Evolutionary conservation across 2,113 vertebrate species (phyloP).

Genomic region (Phyllostomus hastatus): DNA sequence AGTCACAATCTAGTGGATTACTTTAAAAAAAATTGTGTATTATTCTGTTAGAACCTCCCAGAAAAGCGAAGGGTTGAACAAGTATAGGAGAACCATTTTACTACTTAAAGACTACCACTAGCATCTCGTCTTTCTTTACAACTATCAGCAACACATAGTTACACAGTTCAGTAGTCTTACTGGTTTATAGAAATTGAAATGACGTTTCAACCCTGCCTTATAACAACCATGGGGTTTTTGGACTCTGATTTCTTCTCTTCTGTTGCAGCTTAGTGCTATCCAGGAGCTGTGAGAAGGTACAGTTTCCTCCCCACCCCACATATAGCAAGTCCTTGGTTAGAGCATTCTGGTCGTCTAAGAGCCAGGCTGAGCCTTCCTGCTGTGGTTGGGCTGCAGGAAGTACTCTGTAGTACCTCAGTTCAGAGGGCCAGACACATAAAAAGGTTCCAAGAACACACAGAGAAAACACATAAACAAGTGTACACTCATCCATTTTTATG

Average conservation of each 20-base stretch:
- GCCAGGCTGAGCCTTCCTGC: not conserved
- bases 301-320: not conserved
- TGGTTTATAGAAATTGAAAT: not conserved
- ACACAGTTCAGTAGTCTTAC: not conserved
- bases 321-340: not conserved
- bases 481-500: constrained; percentile 36
- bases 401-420: not conserved
- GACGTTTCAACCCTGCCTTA: not conserved
- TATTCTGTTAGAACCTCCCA: not conserved
- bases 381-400: constrained; percentile 3
- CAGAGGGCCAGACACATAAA: not conserved
- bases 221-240: not conserved
- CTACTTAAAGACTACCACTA: not conserved
- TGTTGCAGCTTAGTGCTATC: not conserved
- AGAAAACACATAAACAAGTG: constrained; percentile 41
- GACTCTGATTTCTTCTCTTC: not conserved
- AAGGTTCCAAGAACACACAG: not conserved
- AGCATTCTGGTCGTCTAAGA: not conserved
- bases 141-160: not conserved
- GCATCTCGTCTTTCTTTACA: not conserved
- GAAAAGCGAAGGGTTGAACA: not conserved
- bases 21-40: not conserved
- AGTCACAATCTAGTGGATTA: not conserved
- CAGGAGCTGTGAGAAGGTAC: not conserved
- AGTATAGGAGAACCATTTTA: not conserved